These are phyloP conservation scores for Caenorhabditis sp. DNA, from an alignment of 2,888 invertebrate species.

Conservation along the genomic window DNA sequence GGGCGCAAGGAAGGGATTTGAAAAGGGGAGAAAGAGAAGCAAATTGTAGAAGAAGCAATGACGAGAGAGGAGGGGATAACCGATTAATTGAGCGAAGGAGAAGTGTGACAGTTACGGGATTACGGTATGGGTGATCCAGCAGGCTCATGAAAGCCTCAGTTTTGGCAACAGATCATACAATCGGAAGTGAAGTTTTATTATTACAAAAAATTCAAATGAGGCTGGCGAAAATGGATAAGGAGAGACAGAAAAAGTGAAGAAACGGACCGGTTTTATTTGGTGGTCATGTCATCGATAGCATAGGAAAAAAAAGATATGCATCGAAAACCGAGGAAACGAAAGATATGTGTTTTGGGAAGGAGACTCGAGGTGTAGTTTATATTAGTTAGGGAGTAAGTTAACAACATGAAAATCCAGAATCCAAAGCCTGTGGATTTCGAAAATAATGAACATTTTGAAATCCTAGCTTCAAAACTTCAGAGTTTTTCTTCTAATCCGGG, in stretches of 20 bases:
- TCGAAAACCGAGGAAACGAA: conserved; percentile 30
- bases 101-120: neutral
- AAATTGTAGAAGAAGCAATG: neutral
- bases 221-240: neutral
- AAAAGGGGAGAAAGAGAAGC: conserved; percentile 8
- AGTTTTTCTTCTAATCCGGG: too few species aligned
- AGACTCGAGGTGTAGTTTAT: neutral
- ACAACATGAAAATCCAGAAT: too few species aligned
- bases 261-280: conserved; percentile 36
- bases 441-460: too few species aligned
- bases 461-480: too few species aligned
- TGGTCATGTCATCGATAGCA: conserved; percentile 19
- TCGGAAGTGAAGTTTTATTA: neutral
- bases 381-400: too few species aligned
- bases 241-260: neutral
- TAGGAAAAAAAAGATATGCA: conserved; percentile 35
- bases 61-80: conserved; percentile 14
- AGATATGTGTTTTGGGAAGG: neutral
- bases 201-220: neutral
- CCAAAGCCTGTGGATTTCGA: too few species aligned
- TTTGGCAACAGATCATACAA: neutral
- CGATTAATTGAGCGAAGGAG: conserved; percentile 43
- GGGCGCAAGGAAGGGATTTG: neutral
- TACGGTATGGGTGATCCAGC: neutral
- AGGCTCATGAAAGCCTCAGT: neutral